A percentile compares a stretch with the other conserved stretches of the same genome.
phyloP scores from a whole-genome alignment of 2,888 invertebrate species.

The Aphrophora alni region DNA sequence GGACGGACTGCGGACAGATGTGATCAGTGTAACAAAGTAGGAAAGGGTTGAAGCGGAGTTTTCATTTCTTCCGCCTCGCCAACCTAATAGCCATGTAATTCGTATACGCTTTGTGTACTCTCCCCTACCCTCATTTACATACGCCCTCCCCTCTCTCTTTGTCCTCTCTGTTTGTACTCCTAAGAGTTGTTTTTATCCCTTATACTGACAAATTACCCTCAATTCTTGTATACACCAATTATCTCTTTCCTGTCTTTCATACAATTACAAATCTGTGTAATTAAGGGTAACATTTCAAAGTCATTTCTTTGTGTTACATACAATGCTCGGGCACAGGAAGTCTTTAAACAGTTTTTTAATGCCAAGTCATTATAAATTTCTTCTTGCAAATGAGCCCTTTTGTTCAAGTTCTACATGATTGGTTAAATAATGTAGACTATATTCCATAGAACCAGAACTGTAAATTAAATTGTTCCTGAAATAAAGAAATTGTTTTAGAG shows the following conservation, averaged over 20 bases:
- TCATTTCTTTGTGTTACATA: neutral
- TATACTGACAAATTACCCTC: neutral
- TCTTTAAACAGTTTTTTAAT: neutral
- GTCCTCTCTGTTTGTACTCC: conserved; percentile 3
- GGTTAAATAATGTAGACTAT: neutral
- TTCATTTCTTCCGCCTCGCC: conserved; percentile 19
- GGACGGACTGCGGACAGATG: neutral
- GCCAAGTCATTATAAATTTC: neutral
- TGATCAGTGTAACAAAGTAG: neutral
- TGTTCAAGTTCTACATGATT: neutral
- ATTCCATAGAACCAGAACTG: too few relatives aligned
- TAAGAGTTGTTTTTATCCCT: conserved; percentile 14
- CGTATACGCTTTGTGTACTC: neutral
- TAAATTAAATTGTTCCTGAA: too few relatives aligned
- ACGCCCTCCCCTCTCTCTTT: neutral
- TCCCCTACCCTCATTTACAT: conserved; percentile 7
- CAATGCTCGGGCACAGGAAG: neutral
- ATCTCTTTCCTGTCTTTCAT: neutral
- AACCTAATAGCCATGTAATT: conserved; percentile 29
- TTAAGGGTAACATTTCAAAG: neutral
- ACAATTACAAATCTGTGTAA: neutral
- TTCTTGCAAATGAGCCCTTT: neutral
- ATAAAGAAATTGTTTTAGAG: too few relatives aligned
- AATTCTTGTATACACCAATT: conserved; percentile 2
- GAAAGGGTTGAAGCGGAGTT: neutral